Base-by-base conservation (phyloP, 2,113 vertebrate species). In the Syngnathus scovelli region DNA sequence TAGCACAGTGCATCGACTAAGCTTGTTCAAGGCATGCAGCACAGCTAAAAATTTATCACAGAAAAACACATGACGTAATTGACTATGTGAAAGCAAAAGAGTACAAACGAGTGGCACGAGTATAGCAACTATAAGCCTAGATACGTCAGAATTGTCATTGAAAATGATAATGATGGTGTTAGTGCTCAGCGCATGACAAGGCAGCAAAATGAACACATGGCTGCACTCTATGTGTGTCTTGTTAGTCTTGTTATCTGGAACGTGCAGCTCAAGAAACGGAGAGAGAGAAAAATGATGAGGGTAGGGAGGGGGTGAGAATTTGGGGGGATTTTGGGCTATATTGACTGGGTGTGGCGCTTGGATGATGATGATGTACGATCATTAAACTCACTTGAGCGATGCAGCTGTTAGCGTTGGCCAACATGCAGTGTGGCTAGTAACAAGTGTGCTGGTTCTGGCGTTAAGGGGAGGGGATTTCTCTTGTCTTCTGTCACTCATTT, bases 331-430 rank as follows among this genome's bases (percentile, higher is more conserved):
- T 79, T 63, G 49, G 66, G 79, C 60, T 46, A 78, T 33, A 60
- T 18, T 62, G 55, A 63, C 21, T 65, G 81, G 80, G 80, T 74
- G 82, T 80, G 82, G 75, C 36, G 66, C 71, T 27, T 66, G 55
- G 70, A 77, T 68, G 77, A 68, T 68, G 77, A 68, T 49, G 70
- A 66, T 67, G 74, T 80, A 59, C 67, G 78, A 76, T 73, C 68
- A 66, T 86, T 78, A 75, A 76, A 75, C 23, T 58, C 72, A 70
- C 3, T 1, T 71, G 80, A 75, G 72, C 78, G 46, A 74, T 81
- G 70, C 72, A 77, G 76, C 76, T 87, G 82, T 83, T 88, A 67
- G 72, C 78, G 73, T 82, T 88, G 87, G 80, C 82, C 68, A 73
- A 70, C 69, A 38, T n/a, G 63, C 74, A 58, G 71, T 81, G 77